phyloP scores from a whole-genome alignment of 2,888 invertebrate genomes.

The Parnassius apollo region DNA sequence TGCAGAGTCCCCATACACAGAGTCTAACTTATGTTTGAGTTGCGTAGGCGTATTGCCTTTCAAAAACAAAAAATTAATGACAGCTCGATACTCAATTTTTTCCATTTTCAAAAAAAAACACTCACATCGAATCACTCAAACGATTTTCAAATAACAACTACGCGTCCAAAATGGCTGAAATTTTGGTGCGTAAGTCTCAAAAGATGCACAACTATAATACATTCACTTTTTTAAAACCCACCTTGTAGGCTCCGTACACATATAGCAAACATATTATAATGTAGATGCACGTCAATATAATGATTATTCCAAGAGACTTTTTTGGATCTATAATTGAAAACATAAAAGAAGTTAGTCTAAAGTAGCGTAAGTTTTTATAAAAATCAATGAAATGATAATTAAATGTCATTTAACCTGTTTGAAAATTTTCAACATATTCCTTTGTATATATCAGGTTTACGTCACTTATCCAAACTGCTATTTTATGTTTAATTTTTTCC shows the following conservation, averaged over 20 bases:
- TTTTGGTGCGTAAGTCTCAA: too few relatives aligned
- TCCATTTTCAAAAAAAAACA: too few relatives aligned
- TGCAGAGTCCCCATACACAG: too few relatives aligned
- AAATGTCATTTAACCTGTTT: slow-evolving; percentile 43
- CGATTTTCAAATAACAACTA: too few relatives aligned
- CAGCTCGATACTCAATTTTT: too few relatives aligned
- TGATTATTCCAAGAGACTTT: slow-evolving; percentile 48
- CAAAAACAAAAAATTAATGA: too few relatives aligned
- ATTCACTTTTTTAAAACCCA: slow-evolving; percentile 28
- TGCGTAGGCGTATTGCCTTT: too few relatives aligned
- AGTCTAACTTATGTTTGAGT: too few relatives aligned
- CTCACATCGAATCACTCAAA: too few relatives aligned
- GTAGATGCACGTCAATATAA: slow-evolving; percentile 52
- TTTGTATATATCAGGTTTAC: slow-evolving; percentile 56
- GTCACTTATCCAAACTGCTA: slow-evolving; percentile 45
- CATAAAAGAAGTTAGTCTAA: background rate
- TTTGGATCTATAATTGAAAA: slow-evolving; percentile 51
- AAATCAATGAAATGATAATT: background rate
- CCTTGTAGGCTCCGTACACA: slow-evolving; percentile 67
- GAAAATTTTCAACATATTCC: slow-evolving; percentile 48
- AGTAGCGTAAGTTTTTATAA: too few relatives aligned
- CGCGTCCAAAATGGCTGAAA: too few relatives aligned
- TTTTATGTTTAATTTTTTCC: slow-evolving; percentile 43
- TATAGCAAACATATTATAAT: slow-evolving; percentile 51
- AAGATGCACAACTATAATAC: too few relatives aligned